These are phyloP conservation scores for Euborellia annulipes DNA, from an alignment of 1,140 invertebrate genomes.

Conservation along the genomic window DNA sequence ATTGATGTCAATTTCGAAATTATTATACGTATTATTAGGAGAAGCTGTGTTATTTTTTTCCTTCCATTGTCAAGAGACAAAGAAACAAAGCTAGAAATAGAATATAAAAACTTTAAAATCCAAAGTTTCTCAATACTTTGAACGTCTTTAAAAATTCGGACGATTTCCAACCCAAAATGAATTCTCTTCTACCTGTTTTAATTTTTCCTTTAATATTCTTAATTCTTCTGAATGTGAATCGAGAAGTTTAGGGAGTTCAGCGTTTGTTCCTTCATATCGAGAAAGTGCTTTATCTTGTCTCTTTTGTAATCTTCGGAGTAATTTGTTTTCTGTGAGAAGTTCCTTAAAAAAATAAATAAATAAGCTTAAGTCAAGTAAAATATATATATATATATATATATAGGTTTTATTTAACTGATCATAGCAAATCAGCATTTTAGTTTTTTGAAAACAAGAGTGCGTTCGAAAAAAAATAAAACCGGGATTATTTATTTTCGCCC, in stretches of 20 bases:
- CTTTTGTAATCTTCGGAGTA: constrained; percentile 53
- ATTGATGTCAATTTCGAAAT: too few species aligned
- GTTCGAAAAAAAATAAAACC: too few species aligned
- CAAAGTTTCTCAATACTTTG: too few species aligned
- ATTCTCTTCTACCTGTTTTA: constrained; percentile 29
- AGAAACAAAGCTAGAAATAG: too few species aligned
- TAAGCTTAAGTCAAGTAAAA: constrained; percentile 9
- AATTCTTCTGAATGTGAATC: constrained; percentile 55
- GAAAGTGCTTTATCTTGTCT: constrained; percentile 52
- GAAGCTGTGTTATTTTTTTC: too few species aligned
- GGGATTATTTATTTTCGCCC: too few species aligned
- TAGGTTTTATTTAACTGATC: constrained; percentile 2
- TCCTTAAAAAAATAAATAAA: constrained; percentile 37
- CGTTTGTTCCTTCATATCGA: constrained; percentile 56
- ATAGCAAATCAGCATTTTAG: background rate
- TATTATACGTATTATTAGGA: too few species aligned
- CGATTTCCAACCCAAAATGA: too few species aligned
- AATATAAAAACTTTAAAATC: too few species aligned
- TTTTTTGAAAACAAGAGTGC: too few species aligned
- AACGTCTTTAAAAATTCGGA: too few species aligned
- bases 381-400: constrained; percentile 6
- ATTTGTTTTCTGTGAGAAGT: constrained; percentile 53
- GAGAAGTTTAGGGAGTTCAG: constrained; percentile 35
- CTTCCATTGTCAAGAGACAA: too few species aligned
- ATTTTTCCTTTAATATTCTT: constrained; percentile 47